Conservation (phyloP, 35 echinoderm and acorn worm species). For the Strongylocentrotus purpuratus region DNA sequence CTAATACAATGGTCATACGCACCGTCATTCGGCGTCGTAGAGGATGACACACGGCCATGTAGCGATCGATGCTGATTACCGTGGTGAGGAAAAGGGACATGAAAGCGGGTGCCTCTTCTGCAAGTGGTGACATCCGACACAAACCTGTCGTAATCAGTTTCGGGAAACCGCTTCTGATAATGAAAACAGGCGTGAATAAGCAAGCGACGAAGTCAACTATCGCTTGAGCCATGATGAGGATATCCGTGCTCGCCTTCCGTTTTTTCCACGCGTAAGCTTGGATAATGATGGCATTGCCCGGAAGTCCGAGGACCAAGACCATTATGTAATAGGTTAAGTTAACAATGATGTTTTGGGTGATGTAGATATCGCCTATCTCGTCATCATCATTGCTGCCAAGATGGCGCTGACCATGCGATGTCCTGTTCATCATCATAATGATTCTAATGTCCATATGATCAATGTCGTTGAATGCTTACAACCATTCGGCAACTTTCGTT, state of each 20-base stretch:
- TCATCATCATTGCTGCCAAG: too few relatives aligned
- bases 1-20: background rate
- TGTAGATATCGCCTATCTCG: background rate
- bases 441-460: too few relatives aligned
- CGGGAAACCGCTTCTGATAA: background rate
- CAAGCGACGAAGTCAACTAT: slow-evolving; percentile 30
- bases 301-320: background rate
- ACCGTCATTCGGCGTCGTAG: background rate
- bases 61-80: slow-evolving; percentile 45
- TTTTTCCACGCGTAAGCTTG: background rate
- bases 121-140: background rate
- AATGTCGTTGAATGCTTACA: too few relatives aligned
- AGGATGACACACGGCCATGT: slow-evolving; percentile 38
- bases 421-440: too few relatives aligned
- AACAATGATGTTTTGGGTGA: background rate
- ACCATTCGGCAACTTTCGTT: too few relatives aligned
- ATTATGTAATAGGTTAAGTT: background rate
- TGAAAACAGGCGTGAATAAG: background rate
- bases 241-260: slow-evolving; percentile 22
- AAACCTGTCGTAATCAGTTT: background rate
- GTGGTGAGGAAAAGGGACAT: background rate
- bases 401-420: too few relatives aligned
- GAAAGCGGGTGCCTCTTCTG: background rate
- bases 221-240: slow-evolving; percentile 40
- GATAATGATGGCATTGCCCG: background rate